Base-by-base conservation (phyloP, 2,113 vertebrate genomes). In the Siniperca knerii region DNA sequence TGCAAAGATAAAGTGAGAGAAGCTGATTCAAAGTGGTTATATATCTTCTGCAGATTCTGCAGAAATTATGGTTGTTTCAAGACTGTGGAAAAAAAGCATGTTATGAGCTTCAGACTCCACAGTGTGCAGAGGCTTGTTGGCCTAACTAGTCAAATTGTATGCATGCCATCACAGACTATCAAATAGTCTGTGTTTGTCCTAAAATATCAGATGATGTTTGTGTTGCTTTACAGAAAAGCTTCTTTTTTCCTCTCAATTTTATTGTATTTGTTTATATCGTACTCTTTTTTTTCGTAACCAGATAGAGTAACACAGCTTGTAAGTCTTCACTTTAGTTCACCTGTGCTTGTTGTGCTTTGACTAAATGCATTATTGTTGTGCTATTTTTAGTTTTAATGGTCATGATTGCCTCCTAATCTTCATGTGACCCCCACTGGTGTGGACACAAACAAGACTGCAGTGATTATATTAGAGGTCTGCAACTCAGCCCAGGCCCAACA, bases 341-440 rank as follows among this genome's bases (percentile, higher is more conserved):
- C 67, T 66, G 42, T 69, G 25, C 60, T 37, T 60, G 25, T 29
- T 72, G 6, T 52, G 65, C 1, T 54, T 55, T 62, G 62, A 60
- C 52, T 46, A 15, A 54, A 75, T 66, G 20, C 40, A 29, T 70
- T 75, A 23, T 55, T 79, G 42, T 52, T 78, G 15, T 60, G 12
- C 68, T 87, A 73, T 85, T 90, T 88, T 75, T 78, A 62, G 60
- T 46, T 79, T 83, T 71, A 57, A 35, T 79, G 50, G 65, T 66
- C 68, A 61, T 73, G 48, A 89, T 85, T 89, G 50, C 46, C 4
- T 54, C 2, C 2, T 69, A 64, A 35, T 73, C 54, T 52, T 64
- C 16, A 25, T 29, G 21, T 65, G 29, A 42, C 29, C 54, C 75
- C 57, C 66, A 67, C 50, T 54, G 82, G 35, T 80, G 23, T 69